phyloP scores from a whole-genome alignment of 2,797 vertebrate genomes.

The Muscicapa striata region DNA sequence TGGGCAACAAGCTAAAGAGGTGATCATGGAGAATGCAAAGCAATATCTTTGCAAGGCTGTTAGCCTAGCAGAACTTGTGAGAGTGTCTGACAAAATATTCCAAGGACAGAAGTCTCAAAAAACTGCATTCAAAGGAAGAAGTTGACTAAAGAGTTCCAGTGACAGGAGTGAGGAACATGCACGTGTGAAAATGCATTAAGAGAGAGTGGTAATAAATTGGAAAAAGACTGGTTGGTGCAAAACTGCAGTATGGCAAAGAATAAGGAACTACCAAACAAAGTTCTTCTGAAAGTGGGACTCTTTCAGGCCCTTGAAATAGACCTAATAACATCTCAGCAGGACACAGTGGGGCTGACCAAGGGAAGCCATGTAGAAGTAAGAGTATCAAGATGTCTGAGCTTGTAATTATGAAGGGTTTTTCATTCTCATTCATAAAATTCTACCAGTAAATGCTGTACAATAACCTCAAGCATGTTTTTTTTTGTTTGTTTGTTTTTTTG shows the following conservation, averaged over 20 bases:
- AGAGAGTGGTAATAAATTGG: neutral
- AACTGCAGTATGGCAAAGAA: neutral
- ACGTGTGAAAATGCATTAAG: neutral
- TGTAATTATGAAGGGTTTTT: neutral
- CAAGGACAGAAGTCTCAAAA: neutral
- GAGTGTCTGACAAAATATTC: neutral
- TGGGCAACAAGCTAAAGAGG: neutral
- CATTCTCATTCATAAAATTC: neutral
- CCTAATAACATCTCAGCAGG: neutral
- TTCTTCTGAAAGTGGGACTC: neutral
- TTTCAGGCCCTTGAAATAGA: neutral
- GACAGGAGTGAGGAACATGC: neutral
- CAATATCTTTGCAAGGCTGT: neutral
- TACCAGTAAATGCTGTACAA: neutral
- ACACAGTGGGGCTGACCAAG: neutral
- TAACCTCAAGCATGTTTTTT: neutral
- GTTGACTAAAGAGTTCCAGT: neutral
- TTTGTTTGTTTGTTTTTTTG: neutral
- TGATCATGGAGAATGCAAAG: neutral
- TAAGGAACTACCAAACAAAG: neutral
- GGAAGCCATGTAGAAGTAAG: accelerated
- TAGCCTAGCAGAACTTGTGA: neutral
- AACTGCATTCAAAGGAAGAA: neutral
- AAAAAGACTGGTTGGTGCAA: neutral
- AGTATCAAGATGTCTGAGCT: neutral